Evolutionary conservation across 2,113 vertebrate species (phyloP), one percentile per base, ranked within the genome.

Genomic region (Osmerus eperlanus): DNA sequence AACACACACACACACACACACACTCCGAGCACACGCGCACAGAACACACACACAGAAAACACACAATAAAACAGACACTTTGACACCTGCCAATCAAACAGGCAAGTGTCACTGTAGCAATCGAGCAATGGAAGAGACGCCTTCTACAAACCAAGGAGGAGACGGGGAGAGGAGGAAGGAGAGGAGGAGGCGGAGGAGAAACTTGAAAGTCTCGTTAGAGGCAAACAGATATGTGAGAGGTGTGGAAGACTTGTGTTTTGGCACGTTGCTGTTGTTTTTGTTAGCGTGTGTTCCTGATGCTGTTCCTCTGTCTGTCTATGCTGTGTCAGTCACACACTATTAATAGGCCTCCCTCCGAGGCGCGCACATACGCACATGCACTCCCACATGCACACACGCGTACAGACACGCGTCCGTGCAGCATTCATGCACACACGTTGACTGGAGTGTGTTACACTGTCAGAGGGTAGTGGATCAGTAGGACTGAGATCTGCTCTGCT

Each of bases 41-140:
- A 29, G 19, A n/a, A 54, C 72, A 77, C 78, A 78, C 79, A 74
- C 71, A 69, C 76, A 29, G 56, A 80, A 78, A 41, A 41, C 2
- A 7, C 78, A 81, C 59, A 41, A 41, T n/a, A 41, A 41, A 41
- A 41, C 67, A 63, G 66, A 74, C 84, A 79, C 72, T 79, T 21
- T 76, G 90, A 89, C 86, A 88, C 73, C 83, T 87, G 88, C 83
- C 91, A 90, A 63, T 92, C 86, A 91, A 15, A 53, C 56, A 32
- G 81, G 83, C 76, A 60, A 78, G 77, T 77, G 21, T 72, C 25
- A 51, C 74, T 72, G 36, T 41, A 41, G 70, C 86, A 76, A 81
- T 41, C 36, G 36, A 88, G 86, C 56, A 53, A 84, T 70, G 78
- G 70, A 59, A 72, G 41, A 67, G 67, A 63, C 52, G 29, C 18